Percentiles rank a stretch among this genome's conserved stretches.
These are phyloP conservation scores for Ceyx margarethae DNA, from an alignment of 2,113 vertebrate species.

Conservation along the genomic window DNA sequence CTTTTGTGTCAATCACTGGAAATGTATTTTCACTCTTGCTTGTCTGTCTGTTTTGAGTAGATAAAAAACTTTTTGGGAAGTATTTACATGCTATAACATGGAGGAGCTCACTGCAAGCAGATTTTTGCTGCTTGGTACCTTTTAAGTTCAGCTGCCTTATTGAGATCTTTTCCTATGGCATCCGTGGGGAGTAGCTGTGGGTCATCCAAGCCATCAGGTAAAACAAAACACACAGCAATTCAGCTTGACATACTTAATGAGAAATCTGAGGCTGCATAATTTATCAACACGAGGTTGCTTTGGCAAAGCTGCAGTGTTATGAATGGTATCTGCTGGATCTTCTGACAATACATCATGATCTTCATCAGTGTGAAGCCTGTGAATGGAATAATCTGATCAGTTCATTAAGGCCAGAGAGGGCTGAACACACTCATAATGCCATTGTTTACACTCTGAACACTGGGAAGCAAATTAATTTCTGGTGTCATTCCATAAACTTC, in stretches of 20 bases:
- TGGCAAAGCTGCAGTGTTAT: constrained; percentile 9
- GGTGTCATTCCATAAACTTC: background rate
- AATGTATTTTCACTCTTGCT: background rate
- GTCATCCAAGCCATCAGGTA: constrained; percentile 35
- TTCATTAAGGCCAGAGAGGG: constrained; percentile 33
- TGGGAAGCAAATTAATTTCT: constrained; percentile 7
- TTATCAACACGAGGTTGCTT: constrained; percentile 28
- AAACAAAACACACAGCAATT: constrained; percentile 37
- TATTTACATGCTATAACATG: background rate
- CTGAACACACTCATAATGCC: constrained; percentile 14
- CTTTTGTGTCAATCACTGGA: background rate
- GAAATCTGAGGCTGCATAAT: constrained; percentile 39
- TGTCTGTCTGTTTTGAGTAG: background rate
- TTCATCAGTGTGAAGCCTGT: constrained; percentile 39
- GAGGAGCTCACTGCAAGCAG: background rate
- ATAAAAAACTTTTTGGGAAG: background rate
- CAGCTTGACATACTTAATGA: constrained; percentile 50
- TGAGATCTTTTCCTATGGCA: background rate
- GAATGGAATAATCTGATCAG: constrained; percentile 40
- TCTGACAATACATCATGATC: constrained; percentile 50
- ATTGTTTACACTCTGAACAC: constrained; percentile 14
- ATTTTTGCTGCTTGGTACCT: background rate
- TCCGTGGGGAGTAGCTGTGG: constrained; percentile 7
- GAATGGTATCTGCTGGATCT: constrained; percentile 42
- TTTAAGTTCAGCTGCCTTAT: background rate